A percentile compares a stretch with the other conserved stretches of the same genome.
Evolutionary conservation across 2,797 vertebrate species (phyloP).

Genomic region (Bovichtus variegatus): DNA sequence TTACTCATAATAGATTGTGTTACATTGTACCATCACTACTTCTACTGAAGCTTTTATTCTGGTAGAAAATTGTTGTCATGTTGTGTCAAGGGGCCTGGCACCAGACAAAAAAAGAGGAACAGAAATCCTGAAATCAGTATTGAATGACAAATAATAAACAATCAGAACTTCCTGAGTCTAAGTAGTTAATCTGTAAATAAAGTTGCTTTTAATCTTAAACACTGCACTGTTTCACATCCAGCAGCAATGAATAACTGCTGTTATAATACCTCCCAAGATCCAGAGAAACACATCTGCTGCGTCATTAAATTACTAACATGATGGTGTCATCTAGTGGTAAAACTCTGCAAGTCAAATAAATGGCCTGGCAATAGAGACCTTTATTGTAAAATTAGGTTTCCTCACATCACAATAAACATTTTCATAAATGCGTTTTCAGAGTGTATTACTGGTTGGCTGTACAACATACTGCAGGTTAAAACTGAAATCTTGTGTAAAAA

Average conservation of each 20-base stretch:
- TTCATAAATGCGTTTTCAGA: conserved; percentile 16
- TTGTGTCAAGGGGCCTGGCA: background rate
- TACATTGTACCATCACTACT: background rate
- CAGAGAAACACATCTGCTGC: background rate
- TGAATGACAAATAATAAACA: background rate
- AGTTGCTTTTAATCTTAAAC: background rate
- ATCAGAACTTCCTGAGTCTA: background rate
- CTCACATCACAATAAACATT: conserved; percentile 56
- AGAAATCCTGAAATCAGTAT: background rate
- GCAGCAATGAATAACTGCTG: background rate
- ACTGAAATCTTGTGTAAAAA: conserved; percentile 11
- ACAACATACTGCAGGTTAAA: conserved; percentile 61
- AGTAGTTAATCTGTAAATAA: background rate
- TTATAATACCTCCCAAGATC: background rate
- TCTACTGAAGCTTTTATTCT: background rate
- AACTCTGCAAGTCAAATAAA: conserved; percentile 8
- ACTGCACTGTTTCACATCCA: background rate
- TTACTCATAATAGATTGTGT: background rate
- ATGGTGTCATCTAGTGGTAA: conserved; percentile 72
- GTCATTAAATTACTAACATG: background rate
- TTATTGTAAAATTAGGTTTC: conserved; percentile 78
- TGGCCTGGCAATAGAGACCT: conserved; percentile 19
- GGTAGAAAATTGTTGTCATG: background rate
- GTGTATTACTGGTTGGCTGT: conserved; percentile 41
- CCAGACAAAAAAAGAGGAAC: background rate